These are phyloP conservation scores for Entomobrya proxima DNA, from an alignment of 2,888 invertebrate genomes.

Conservation along the genomic window DNA sequence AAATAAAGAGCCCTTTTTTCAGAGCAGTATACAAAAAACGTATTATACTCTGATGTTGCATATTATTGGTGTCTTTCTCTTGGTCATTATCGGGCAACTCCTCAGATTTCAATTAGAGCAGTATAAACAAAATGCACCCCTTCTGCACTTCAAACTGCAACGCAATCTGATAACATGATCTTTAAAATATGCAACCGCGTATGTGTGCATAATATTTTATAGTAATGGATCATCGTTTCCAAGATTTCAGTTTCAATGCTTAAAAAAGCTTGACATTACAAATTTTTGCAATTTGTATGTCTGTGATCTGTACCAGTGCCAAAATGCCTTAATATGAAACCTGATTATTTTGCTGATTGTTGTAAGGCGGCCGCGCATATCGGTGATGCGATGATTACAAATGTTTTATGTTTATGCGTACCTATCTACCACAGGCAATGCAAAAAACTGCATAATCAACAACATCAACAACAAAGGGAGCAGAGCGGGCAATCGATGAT, in stretches of 20 bases:
- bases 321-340: conserved; percentile 23
- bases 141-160: background rate
- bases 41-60: background rate
- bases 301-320: conserved; percentile 30
- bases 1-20: conserved; percentile 16
- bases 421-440: background rate
- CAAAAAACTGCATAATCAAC: background rate
- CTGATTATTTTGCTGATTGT: background rate
- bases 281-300: conserved; percentile 35
- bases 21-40: background rate
- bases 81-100: background rate
- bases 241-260: conserved; percentile 12
- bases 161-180: background rate
- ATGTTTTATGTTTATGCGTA: conserved; percentile 7
- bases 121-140: background rate
- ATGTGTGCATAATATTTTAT: too few species aligned
- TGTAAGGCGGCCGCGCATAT: background rate
- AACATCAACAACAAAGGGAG: background rate
- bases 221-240: conserved; percentile 27
- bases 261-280: conserved; percentile 25
- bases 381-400: conserved; percentile 21
- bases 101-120: conserved; percentile 22
- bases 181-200: too few species aligned
- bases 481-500: background rate
- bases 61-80: background rate